A percentile compares a stretch with the other conserved stretches of the same genome.
phyloP scores from a whole-genome alignment of 2,113 vertebrate genomes.

The Girardinichthys multiradiatus region DNA sequence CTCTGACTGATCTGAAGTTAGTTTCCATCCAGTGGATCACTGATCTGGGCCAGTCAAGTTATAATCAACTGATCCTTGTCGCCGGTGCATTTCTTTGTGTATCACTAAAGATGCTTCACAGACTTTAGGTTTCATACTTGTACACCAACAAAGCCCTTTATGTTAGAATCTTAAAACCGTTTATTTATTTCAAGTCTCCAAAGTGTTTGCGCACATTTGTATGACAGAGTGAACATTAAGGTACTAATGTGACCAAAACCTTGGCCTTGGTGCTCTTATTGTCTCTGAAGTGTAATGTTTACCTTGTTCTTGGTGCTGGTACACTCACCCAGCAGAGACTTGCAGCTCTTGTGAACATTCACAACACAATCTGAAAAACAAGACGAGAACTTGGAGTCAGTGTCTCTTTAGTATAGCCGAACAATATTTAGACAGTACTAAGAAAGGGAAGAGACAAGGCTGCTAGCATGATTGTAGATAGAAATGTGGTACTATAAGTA shows the following conservation, averaged over 20 bases:
- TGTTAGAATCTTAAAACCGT: background rate
- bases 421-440: background rate
- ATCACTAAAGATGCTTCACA: too few relatives aligned
- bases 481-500: background rate
- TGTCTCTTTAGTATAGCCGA: slow-evolving; percentile 5
- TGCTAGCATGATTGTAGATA: background rate
- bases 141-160: background rate
- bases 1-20: too few relatives aligned
- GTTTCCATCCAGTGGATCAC: too few relatives aligned
- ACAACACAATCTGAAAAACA: slow-evolving; percentile 87
- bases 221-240: background rate
- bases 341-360: slow-evolving; percentile 92
- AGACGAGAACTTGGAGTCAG: slow-evolving; percentile 37
- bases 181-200: background rate
- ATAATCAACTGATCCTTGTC: too few relatives aligned
- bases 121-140: too few relatives aligned
- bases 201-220: background rate
- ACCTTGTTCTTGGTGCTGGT: slow-evolving; percentile 87
- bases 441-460: background rate
- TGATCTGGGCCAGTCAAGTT: background rate
- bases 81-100: too few relatives aligned
- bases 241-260: background rate
- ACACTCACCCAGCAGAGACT: slow-evolving; percentile 87
- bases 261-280: slow-evolving; percentile 2
- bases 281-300: slow-evolving; percentile 40